These are phyloP conservation scores for Dynastes maya DNA, from an alignment of 2,888 invertebrate genomes.

Conservation along the genomic window DNA sequence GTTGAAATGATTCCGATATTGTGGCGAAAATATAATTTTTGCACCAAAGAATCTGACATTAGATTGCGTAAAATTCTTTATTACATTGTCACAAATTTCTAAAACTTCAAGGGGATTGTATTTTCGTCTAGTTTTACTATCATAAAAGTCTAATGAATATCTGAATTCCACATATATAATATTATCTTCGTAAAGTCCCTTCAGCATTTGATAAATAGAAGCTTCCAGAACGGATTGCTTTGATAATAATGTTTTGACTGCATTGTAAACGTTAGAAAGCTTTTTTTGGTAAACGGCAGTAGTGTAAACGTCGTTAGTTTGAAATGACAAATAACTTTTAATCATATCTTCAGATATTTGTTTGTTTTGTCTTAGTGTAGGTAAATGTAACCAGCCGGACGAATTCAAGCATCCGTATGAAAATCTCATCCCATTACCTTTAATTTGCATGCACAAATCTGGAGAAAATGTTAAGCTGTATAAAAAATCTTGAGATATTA, in stretches of 20 bases:
- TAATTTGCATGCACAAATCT: conserved; percentile 71
- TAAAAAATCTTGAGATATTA: conserved; percentile 76
- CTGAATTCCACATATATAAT: conserved; percentile 77
- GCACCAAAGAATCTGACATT: conserved; percentile 75
- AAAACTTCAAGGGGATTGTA: conserved; percentile 72
- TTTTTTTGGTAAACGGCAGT: background rate
- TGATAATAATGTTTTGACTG: conserved; percentile 70
- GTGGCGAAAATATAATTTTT: conserved; percentile 76
- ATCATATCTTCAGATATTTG: conserved; percentile 16
- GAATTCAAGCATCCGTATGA: conserved; percentile 79
- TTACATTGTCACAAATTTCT: conserved; percentile 71
- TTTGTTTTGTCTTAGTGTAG: background rate
- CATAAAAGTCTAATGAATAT: conserved; percentile 34
- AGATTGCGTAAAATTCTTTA: conserved; percentile 72
- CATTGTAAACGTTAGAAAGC: conserved; percentile 67
- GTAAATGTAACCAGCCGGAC: conserved; percentile 67
- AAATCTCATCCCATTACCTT: conserved; percentile 55
- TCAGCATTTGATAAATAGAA: conserved; percentile 73
- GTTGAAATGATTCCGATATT: conserved; percentile 70
- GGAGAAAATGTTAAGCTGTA: conserved; percentile 77
- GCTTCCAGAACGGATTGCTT: conserved; percentile 73
- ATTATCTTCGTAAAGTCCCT: conserved; percentile 76
- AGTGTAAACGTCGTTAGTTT: background rate
- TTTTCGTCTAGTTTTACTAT: conserved; percentile 66
- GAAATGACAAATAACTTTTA: conserved; percentile 13